A percentile compares a stretch with the other conserved stretches of the same genome.
Conservation (phyloP, 2,888 invertebrate genomes). For the Hydrotaea cyrtoneurina region DNA sequence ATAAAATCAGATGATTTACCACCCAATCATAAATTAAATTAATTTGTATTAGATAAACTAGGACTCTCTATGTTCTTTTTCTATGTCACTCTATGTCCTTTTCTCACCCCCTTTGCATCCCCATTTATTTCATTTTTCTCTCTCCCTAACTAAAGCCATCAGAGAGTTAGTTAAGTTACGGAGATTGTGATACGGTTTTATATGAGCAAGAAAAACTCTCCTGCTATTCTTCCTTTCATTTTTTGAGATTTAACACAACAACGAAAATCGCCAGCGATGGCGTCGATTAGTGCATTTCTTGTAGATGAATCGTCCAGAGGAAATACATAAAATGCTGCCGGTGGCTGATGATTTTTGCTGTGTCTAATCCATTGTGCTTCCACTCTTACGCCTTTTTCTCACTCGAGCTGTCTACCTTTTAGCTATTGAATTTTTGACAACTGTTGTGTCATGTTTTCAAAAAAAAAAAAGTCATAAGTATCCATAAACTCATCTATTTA, state of each 20-base stretch:
- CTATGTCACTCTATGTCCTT: background rate
- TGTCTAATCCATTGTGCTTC: background rate
- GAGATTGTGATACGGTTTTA: conserved; percentile 67
- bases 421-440: conserved; percentile 15
- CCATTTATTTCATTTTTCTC: background rate
- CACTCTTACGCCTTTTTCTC: background rate
- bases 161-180: conserved; percentile 34
- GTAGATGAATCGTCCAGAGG: too few relatives aligned
- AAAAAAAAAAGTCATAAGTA: conserved; percentile 54
- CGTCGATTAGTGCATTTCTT: too few relatives aligned
- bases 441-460: conserved; percentile 32
- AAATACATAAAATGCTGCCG: too few relatives aligned
- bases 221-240: background rate
- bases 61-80: conserved; percentile 1
- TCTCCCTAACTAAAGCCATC: background rate
- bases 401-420: background rate
- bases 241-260: background rate
- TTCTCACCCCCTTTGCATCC: background rate
- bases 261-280: too few relatives aligned
- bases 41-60: conserved; percentile 56
- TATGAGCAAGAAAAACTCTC: background rate
- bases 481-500: conserved; percentile 7
- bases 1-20: conserved; percentile 84
- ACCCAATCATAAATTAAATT: conserved; percentile 79
- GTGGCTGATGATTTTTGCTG: too few relatives aligned